Conservation (phyloP, 2,113 vertebrate species). For the Rynchops niger region DNA sequence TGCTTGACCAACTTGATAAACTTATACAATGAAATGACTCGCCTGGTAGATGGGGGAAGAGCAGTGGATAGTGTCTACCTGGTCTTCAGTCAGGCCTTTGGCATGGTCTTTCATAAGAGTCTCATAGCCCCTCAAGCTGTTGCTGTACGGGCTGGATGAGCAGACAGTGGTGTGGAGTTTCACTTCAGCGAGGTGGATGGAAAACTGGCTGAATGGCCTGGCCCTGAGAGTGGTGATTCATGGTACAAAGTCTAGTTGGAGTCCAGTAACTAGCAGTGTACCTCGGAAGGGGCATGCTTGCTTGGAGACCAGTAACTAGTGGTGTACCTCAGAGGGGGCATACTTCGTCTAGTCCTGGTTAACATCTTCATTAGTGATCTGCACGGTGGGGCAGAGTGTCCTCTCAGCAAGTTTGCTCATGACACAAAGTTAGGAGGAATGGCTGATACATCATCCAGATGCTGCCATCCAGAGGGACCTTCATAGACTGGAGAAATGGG, state of each 20-base stretch:
- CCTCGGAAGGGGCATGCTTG: not conserved
- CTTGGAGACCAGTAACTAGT: not conserved
- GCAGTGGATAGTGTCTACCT: not conserved
- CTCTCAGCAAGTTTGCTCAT: not conserved
- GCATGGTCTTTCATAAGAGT: too few relatives aligned
- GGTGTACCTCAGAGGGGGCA: not conserved
- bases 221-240: not conserved
- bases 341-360: not conserved
- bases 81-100: not conserved
- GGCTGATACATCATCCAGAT: not conserved
- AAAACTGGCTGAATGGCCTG: not conserved
- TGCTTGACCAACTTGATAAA: not conserved
- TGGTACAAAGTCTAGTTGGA: not conserved
- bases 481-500: not conserved
- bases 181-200: not conserved
- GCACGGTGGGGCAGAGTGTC: not conserved
- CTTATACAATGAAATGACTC: not conserved
- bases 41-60: not conserved
- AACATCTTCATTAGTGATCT: not conserved
- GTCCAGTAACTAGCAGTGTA: not conserved
- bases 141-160: not conserved
- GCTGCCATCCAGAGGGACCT: too few relatives aligned
- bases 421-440: not conserved
- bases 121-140: not conserved
- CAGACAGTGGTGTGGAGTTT: not conserved